These are phyloP conservation scores for Sprattus sprattus DNA, from an alignment of 2,113 vertebrate species.

Conservation along the genomic window DNA sequence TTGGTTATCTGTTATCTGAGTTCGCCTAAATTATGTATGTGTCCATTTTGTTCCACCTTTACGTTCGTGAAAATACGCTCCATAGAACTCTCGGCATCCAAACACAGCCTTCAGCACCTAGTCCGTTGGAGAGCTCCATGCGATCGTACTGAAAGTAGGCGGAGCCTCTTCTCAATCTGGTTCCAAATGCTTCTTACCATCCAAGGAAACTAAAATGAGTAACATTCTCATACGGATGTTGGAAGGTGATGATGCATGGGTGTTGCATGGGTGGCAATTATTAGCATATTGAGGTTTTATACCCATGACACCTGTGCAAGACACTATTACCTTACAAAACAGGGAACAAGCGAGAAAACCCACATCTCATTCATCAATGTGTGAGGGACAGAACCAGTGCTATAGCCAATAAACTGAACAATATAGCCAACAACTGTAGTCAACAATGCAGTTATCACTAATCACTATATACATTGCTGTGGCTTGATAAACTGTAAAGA, in stretches of 20 bases:
- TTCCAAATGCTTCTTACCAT: slow-evolving; percentile 13
- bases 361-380: background rate
- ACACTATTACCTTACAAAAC: background rate
- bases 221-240: background rate
- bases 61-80: background rate
- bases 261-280: background rate
- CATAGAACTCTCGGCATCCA: background rate
- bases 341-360: background rate
- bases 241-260: background rate
- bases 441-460: background rate
- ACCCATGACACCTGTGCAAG: background rate
- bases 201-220: background rate
- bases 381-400: background rate
- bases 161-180: background rate
- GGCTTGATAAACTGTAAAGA: background rate
- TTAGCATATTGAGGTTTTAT: background rate
- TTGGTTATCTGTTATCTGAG: background rate
- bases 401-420: background rate
- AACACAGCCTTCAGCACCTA: background rate
- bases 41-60: background rate
- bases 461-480: background rate
- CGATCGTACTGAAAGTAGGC: background rate
- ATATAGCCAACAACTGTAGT: background rate
- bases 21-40: background rate
- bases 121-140: background rate